Evolutionary conservation across 2,797 vertebrate species (phyloP), one percentile per base, ranked within the genome.

Genomic region (Apogon talboti): DNA sequence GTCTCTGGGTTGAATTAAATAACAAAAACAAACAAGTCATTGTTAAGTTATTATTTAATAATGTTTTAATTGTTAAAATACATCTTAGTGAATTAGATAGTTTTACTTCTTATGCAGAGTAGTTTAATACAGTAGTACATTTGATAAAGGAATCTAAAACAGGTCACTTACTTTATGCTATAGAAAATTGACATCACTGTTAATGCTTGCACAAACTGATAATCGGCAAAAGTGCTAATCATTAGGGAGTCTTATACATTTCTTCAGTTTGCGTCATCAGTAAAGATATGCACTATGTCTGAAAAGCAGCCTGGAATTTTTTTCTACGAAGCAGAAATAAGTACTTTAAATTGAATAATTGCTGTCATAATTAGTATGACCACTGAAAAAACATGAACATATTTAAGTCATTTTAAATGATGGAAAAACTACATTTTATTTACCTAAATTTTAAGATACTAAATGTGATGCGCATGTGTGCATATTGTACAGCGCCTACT

Each of bases 1-100:
- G 37, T 66, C 53, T 84, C 67, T 74, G 70, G 55, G 55, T 58
- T 71, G 56, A 48, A 86, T 87, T 71, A 81, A 86, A 84, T 4
- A 64, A 65, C 42, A 40, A 1, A 14, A 76, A 69, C 56, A 51
- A 42, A 49, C 44, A 49, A 73, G 42, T 49, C 52, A 28, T 18
- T 59, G 6, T 50, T 69, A 42, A 18, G 47, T 75, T 71, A 71
- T 57, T 73, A 59, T 8, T 58, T n/a, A 18, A 30, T 35, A 80
- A 79, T 80, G 78, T 68, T 87, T 89, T 90, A 82, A 74, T 87
- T 73, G 81, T 86, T 86, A 87, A 90, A 89, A 91, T 89, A 89
- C 80, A 82, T 74, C 40, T 84, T 71, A 49, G 30, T 69, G 80
- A 52, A 58, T 11, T 41, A 52, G 50, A 47, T 41, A 48, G 58